Conservation (phyloP, 2,797 vertebrate species). For the Gymnodraco acuticeps region DNA sequence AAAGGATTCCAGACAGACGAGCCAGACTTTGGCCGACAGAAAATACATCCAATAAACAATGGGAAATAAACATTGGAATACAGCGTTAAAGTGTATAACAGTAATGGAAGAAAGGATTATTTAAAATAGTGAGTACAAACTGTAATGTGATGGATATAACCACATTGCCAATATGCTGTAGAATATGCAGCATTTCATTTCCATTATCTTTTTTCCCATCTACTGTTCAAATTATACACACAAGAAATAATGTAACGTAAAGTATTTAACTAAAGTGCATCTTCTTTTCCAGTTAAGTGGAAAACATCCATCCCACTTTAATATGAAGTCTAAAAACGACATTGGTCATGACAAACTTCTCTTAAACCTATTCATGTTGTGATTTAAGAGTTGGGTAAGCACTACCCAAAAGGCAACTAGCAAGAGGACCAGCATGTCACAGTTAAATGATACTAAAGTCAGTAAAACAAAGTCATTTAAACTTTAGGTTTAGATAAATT, state of each 20-base stretch:
- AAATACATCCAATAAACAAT: conserved; percentile 53
- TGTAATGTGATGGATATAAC: no score
- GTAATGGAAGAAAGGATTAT: accelerated
- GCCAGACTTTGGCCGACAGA: conserved; percentile 81
- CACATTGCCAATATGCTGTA: no score
- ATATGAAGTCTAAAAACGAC: neutral
- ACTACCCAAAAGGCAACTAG: neutral
- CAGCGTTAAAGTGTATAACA: neutral
- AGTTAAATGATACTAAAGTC: neutral
- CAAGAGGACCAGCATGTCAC: no score
- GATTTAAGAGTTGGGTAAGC: neutral
- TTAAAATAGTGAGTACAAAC: neutral
- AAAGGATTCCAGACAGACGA: conserved; percentile 77
- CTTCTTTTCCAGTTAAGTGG: neutral
- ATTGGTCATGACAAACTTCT: neutral
- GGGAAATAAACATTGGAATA: neutral
- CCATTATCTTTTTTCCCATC: no score
- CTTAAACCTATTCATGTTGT: neutral
- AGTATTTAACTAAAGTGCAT: neutral
- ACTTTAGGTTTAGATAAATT: neutral
- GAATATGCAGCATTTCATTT: neutral
- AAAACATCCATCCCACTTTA: neutral
- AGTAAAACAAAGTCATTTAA: neutral
- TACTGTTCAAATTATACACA: neutral
- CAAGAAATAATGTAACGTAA: neutral